Base-by-base conservation (phyloP, 1,140 invertebrate genomes). In the Drosophila tropicalis region DNA sequence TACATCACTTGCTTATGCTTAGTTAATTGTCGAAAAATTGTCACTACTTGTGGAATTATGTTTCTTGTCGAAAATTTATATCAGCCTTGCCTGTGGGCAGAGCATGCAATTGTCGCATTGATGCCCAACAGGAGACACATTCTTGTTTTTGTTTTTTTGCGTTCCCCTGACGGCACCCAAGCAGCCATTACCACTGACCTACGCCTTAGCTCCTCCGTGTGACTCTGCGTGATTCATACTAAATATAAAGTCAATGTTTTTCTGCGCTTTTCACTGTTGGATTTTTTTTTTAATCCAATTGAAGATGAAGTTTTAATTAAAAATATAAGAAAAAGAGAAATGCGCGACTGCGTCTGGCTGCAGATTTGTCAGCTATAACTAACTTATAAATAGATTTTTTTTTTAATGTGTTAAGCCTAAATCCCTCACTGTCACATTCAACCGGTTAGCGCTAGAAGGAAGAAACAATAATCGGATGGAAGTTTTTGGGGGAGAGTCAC, bases 181-280 rank as follows among this genome's bases (percentile, higher is more conserved):
- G 17, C 44, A 51, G 44, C 44, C 44, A 51, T 51, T 51, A 17
- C 44, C 34, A 47, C 44, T 47, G 44, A 47, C 44, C 44, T 47
- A 51, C 44, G 44, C 44, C 36, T 39, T 39, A 39, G 36, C 36
- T 39, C 60, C 40, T 19, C 54, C 44, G 66, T 25, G 60, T 72
- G 19, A 76, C 54, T 56, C 44, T 67, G 69, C 72, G 67, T 86
- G 79, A 86, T 76, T 86, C 83, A 86, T 87, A 74, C 76, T 83
- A 74, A 83, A 87, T 83, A 87, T 87, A 76, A 86, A 77, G 76
- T 83, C 69, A 79, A 75, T 81, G 62, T 82, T 86, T 82, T 61
- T 71, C 25, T 54, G 41, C 7, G 22, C 7, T 47, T 47, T 47
- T 47, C 7, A 7, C 70, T 29, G 39, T 36, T 56, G 60, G 34